Conservation (phyloP, 2,113 vertebrate genomes). For the Alouatta palliata region DNA sequence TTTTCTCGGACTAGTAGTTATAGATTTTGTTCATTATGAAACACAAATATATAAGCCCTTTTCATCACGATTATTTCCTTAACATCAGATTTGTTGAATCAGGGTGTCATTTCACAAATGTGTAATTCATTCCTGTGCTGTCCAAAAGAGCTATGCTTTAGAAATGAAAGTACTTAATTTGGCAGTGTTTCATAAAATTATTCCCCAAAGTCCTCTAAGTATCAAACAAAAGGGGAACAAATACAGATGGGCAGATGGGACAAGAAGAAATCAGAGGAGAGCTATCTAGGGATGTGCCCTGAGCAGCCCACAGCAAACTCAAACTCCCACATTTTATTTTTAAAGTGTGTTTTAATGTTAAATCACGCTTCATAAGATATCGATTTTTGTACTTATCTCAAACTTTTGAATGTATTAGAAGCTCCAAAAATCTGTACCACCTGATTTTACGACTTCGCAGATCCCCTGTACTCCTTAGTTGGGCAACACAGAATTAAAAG, state of each 20-base stretch:
- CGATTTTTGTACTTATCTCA: not conserved
- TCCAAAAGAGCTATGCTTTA: not conserved
- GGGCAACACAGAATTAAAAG: constrained; percentile 17
- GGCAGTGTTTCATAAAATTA: not conserved
- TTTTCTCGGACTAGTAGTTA: constrained; percentile 6
- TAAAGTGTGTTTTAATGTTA: constrained; percentile 23
- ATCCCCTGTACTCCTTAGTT: not conserved
- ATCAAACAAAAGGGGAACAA: not conserved
- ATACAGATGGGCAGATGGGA: not conserved
- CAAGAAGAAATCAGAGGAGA: not conserved
- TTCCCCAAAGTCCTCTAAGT: not conserved
- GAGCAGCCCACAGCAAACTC: not conserved
- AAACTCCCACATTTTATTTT: not conserved
- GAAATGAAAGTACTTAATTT: constrained; percentile 11
- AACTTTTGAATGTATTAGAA: not conserved
- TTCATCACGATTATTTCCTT: constrained; percentile 26
- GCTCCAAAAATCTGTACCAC: not conserved
- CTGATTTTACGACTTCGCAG: constrained; percentile 22
- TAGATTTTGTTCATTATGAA: constrained; percentile 32
- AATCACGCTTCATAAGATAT: not conserved
- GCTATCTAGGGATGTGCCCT: not conserved
- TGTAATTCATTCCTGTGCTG: not conserved
- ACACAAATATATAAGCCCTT: not conserved
- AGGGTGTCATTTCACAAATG: constrained; percentile 4
- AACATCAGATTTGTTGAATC: constrained; percentile 36